Percentiles rank a stretch among this genome's conserved stretches.
phyloP scores from a whole-genome alignment of 2,888 invertebrate species.

The Apodemia hepburni region DNA sequence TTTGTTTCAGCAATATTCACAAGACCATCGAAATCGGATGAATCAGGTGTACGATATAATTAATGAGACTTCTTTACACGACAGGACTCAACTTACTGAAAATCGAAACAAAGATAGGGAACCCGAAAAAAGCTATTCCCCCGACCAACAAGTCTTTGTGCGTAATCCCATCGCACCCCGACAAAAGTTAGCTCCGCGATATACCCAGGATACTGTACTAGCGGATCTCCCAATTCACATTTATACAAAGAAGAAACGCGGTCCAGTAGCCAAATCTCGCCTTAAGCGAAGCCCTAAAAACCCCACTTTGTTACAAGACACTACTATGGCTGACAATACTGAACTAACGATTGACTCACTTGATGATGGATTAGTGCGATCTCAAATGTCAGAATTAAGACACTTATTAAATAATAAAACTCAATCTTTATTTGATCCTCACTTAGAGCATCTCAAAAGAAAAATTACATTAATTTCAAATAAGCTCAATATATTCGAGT shows the following conservation, averaged over 20 bases:
- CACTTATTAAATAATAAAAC: slow-evolving; percentile 4
- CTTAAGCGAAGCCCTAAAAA: too few relatives aligned
- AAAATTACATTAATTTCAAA: slow-evolving; percentile 12
- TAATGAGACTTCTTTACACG: slow-evolving; percentile 25
- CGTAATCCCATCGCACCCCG: slow-evolving; percentile 23
- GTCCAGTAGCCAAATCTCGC: too few relatives aligned
- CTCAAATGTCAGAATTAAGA: neutral
- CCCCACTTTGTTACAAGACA: too few relatives aligned
- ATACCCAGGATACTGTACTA: too few relatives aligned
- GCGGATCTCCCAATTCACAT: too few relatives aligned
- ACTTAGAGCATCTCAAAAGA: slow-evolving; percentile 17
- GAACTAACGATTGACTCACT: too few relatives aligned
- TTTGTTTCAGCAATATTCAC: slow-evolving; percentile 32
- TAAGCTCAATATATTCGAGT: slow-evolving; percentile 13
- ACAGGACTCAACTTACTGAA: slow-evolving; percentile 25
- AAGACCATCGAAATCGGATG: slow-evolving; percentile 30
- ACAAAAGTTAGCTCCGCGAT: slow-evolving; percentile 25
- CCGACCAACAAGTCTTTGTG: slow-evolving; percentile 22
- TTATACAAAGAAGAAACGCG: too few relatives aligned
- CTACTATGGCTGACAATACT: too few relatives aligned
- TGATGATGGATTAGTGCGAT: neutral
- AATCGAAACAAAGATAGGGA: slow-evolving; percentile 23
- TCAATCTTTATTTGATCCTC: neutral
- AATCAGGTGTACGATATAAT: slow-evolving; percentile 30
- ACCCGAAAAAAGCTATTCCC: neutral